Conservation (phyloP, 2,888 invertebrate genomes). For the Creontiades dilutus region DNA sequence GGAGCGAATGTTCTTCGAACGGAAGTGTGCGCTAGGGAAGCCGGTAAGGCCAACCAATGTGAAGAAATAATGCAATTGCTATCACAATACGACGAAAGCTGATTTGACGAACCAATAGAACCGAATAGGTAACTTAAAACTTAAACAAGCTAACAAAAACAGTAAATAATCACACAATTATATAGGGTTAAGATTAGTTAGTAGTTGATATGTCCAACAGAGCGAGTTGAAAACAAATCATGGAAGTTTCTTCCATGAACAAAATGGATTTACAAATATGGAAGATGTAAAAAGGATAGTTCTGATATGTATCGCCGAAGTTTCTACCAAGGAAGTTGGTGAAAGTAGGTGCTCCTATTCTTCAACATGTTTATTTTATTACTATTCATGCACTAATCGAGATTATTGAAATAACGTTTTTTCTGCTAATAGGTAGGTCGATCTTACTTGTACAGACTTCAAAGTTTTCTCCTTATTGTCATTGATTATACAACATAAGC, state of each 20-base stretch:
- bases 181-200: slow-evolving; percentile 3
- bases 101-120: not conserved
- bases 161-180: slow-evolving; percentile 2
- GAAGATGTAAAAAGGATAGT: not conserved
- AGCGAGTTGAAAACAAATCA: not conserved
- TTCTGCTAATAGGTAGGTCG: too few relatives aligned
- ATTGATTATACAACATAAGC: too few relatives aligned
- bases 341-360: too few relatives aligned
- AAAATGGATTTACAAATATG: not conserved
- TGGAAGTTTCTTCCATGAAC: too few relatives aligned
- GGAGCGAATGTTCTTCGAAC: not conserved
- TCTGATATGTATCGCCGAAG: too few relatives aligned
- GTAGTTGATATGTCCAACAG: not conserved
- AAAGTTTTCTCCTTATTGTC: too few relatives aligned
- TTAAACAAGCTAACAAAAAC: slow-evolving; percentile 21
- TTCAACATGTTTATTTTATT: too few relatives aligned
- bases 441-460: too few relatives aligned
- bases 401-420: too few relatives aligned
- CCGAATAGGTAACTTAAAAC: not conserved
- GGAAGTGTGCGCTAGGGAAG: not conserved
- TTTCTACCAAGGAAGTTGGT: too few relatives aligned
- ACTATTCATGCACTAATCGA: too few relatives aligned
- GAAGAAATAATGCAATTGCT: not conserved
- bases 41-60: not conserved
- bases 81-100: not conserved